Evolutionary conservation across 64 coral and sea anemone genomes (phyloP), one percentile per base, ranked within the genome.

Genomic region (Dendronephthya gigantea): DNA sequence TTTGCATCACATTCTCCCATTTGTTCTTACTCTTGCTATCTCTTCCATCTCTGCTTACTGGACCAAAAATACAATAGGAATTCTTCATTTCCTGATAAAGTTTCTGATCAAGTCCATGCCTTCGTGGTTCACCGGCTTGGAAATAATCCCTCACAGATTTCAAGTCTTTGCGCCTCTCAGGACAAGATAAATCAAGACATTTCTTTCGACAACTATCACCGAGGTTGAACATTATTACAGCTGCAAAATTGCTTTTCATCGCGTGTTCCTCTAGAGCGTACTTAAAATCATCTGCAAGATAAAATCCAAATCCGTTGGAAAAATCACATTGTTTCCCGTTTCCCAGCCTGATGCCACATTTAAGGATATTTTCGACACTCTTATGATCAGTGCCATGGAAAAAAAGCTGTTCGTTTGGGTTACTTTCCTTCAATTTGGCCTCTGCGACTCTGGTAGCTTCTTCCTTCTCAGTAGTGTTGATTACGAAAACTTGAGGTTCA

Each of bases 381-480:
- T 76, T 22, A 38, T 92, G 91, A 88, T 96, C 91, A 45, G 94
- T 96, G 40, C 90, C 90, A 66, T 96, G 94, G 41, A 86, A 96
- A 35, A 25, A 74, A 74, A 74, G n/a, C n/a, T 30, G 32, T 27
- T 27, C 68, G 22, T 74, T 27, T 28, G n/a, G n/a, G 30, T 30
- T 35, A 11, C 30, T 74, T 27, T 74, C 32, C 32, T 27, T 30
- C 1, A 74, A 74, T 17, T 30, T 11, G 12, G n/a, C 68, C 25
- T 74, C 30, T 5, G 13, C 14, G 13, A 27, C 12, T 13, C 13
- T 74, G 11, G 32, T 30, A 25, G 1, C 25, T 19, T 13, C 32
- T 25, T 30, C 68, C 2, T 35, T 27, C 8, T 35, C 68, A 27
- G 11, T 74, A 0, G 25, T 27, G 30, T 74, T 74, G 30, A 74